Conservation (phyloP, 2,797 vertebrate species). For the Betta splendens region DNA sequence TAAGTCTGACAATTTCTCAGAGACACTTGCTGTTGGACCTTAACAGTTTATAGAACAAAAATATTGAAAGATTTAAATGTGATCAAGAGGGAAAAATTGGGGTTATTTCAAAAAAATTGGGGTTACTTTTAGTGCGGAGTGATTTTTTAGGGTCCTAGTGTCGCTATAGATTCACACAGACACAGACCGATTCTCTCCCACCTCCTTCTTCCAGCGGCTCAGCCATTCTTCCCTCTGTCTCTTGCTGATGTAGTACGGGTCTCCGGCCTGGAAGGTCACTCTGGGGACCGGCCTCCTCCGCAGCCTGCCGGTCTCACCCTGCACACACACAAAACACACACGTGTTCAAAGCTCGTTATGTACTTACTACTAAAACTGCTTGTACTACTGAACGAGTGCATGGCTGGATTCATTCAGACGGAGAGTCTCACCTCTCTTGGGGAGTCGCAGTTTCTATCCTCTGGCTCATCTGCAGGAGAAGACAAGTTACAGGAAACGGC, state of each 20-base stretch:
- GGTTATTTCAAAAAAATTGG: neutral
- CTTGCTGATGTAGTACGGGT: conserved; percentile 95
- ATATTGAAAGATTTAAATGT: conserved; percentile 10
- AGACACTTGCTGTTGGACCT: too few species aligned
- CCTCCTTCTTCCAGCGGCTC: conserved; percentile 93
- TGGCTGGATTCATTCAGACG: conserved; percentile 8
- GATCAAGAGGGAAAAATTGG: neutral
- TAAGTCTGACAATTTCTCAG: too few species aligned
- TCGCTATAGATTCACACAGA: conserved; percentile 44
- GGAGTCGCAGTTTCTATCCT: conserved; percentile 80
- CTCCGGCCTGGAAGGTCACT: conserved; percentile 94
- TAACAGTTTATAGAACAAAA: conserved; percentile 6
- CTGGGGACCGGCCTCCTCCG: conserved; percentile 91
- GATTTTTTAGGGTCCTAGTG: neutral
- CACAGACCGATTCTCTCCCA: conserved; percentile 74
- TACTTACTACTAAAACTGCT: conserved; percentile 4
- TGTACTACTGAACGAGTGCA: neutral
- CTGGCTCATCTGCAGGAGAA: conserved; percentile 73
- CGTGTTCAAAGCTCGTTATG: conserved; percentile 20
- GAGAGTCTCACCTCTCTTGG: conserved; percentile 75
- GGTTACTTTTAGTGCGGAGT: conserved; percentile 8
- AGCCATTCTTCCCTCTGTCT: conserved; percentile 94
- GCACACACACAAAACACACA: conserved; percentile 58
- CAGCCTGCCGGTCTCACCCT: conserved; percentile 86
- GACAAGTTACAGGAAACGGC: conserved; percentile 61